Evolutionary conservation across 2,888 invertebrate genomes (phyloP), one percentile per base, ranked within the genome.

Genomic region (Phengaris arion): DNA sequence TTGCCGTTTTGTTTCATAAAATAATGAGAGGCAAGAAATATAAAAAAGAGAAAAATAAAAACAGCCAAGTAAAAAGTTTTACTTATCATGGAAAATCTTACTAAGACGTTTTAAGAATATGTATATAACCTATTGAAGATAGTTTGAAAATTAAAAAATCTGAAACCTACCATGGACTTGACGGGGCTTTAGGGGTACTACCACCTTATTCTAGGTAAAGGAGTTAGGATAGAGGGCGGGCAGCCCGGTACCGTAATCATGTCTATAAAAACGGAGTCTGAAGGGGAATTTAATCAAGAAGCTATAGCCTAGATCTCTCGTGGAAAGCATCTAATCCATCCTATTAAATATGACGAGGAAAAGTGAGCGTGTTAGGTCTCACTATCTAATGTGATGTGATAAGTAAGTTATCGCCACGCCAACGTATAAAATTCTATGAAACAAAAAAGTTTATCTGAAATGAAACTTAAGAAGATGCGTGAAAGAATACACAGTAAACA

Each of bases 41-140:
- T 46, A 22, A 22, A 46, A 9, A 59, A 59, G 15, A 64, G 64
- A 64, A 64, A 64, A 64, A 64, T 35, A 64, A 64, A 64, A 64
- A 64, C 35, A 35, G 1, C 64, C 6, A 6, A 64, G 22, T 35
- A 35, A 64, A 35, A 64, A 35, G 35, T 35, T 64, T 45, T 6
- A 64, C 35, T 4, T 57, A 3, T 15, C 2, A n/a, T 7, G 2
- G 8, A 57, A 57, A 57, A 15, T 57, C 8, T 57, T 57, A 13
- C 57, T 57, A 0, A 22, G 22, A 22, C 22, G 22, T 22, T 22
- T 22, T 22, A 22, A 22, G 1, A 22, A 22, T 46, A n/a, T n/a
- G n/a, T n/a, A 6, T 9, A 52, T 52, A 6, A 52, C 0, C n/a
- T 57, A 52, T 59, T 5, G 10, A 9, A 15, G 35, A 35, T 22